These are phyloP conservation scores for Lasioglossum zephyrum DNA, from an alignment of 2,888 invertebrate genomes.

Conservation along the genomic window DNA sequence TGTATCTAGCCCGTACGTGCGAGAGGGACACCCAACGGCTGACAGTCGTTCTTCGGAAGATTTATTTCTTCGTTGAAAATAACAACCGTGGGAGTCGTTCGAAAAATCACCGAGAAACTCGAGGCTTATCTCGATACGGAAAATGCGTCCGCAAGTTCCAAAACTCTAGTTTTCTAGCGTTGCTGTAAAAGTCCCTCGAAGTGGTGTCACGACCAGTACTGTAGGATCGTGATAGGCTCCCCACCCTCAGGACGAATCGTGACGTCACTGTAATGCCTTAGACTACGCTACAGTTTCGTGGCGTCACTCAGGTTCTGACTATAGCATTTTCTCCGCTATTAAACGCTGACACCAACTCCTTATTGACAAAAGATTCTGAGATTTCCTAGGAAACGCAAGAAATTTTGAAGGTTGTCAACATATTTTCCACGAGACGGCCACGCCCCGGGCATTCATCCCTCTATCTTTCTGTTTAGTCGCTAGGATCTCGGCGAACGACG, in stretches of 20 bases:
- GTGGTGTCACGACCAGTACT: not conserved
- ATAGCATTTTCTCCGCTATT: not conserved
- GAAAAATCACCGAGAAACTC: slow-evolving; percentile 3
- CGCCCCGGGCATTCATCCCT: not conserved
- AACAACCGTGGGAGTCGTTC: slow-evolving; percentile 59
- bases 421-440: not conserved
- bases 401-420: not conserved
- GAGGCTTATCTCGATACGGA: not conserved
- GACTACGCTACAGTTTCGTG: not conserved
- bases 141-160: not conserved
- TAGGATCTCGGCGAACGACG: not conserved
- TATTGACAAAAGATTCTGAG: not conserved
- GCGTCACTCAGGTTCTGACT: not conserved
- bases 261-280: too few species aligned
- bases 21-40: slow-evolving; percentile 17
- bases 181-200: not conserved
- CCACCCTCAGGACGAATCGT: not conserved
- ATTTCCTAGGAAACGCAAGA: not conserved
- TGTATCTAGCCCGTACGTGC: slow-evolving; percentile 55
- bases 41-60: slow-evolving; percentile 55
- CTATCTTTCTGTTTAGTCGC: slow-evolving; percentile 5
- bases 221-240: not conserved
- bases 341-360: not conserved
- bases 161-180: not conserved
- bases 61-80: slow-evolving; percentile 62